Evolutionary conservation across 1,140 invertebrate species (phyloP).

Genomic region (Zaprionus inermis): DNA sequence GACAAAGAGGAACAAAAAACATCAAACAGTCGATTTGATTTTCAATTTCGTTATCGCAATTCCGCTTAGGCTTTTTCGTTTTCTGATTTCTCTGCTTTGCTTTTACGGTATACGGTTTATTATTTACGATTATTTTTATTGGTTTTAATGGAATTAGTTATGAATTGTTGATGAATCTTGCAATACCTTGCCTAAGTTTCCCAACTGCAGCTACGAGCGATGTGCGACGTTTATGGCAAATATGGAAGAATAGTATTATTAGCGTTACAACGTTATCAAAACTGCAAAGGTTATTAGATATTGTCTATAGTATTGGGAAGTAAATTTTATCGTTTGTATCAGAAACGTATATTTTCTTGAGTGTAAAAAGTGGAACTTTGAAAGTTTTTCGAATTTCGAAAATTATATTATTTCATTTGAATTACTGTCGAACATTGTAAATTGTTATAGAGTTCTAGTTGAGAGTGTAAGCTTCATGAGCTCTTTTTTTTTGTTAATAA

Average conservation of each 20-base stretch:
- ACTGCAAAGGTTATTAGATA: background rate
- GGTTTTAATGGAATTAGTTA: conserved; percentile 14
- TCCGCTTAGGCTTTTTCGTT: background rate
- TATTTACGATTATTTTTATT: conserved; percentile 13
- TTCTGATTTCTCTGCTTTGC: background rate
- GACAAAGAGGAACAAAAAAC: background rate
- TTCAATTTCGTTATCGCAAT: background rate
- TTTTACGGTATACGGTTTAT: background rate
- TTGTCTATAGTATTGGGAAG: background rate
- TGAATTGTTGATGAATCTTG: conserved; percentile 24
- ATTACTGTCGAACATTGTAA: conserved; percentile 2
- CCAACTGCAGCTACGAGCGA: conserved; percentile 80
- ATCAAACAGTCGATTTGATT: background rate
- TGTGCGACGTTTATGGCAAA: conserved; percentile 54
- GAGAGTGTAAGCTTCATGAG: too few relatives aligned
- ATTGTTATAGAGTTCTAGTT: too few relatives aligned
- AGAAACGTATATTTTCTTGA: background rate
- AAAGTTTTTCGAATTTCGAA: background rate
- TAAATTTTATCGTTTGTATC: background rate
- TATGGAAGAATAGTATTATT: conserved; percentile 67
- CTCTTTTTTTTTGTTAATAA: too few relatives aligned
- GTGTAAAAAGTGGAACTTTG: background rate
- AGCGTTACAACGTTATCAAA: conserved; percentile 16
- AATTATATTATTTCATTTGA: background rate
- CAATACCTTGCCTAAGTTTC: conserved; percentile 83